A percentile compares a stretch with the other conserved stretches of the same genome.
Conservation (phyloP, 2,888 invertebrate genomes). For the Coenonympha glycerion region DNA sequence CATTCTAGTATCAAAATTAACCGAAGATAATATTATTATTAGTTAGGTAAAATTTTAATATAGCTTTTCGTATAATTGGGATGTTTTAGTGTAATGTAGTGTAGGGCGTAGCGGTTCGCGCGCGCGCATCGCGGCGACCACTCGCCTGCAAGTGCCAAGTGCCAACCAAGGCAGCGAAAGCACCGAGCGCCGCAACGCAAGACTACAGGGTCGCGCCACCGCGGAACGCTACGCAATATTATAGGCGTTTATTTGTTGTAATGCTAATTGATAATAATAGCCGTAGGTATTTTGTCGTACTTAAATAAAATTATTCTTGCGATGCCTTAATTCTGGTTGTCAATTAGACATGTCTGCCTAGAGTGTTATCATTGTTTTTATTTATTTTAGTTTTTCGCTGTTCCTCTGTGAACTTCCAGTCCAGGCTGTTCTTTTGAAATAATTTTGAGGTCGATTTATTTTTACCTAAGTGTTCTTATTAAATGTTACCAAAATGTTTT, state of each 20-base stretch:
- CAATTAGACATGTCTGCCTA: constrained; percentile 77
- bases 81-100: constrained; percentile 75
- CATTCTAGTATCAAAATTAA: constrained; percentile 78
- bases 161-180: too few species aligned
- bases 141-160: too few species aligned
- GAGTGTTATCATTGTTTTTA: constrained; percentile 75
- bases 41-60: constrained; percentile 75
- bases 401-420: constrained; percentile 76
- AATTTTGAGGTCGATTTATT: constrained; percentile 77
- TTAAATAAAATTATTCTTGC: constrained; percentile 76
- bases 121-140: too few species aligned
- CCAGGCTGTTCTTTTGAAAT: constrained; percentile 77
- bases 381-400: constrained; percentile 72
- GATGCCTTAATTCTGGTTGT: constrained; percentile 78
- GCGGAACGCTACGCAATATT: constrained; percentile 59
- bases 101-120: constrained; percentile 66
- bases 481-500: constrained; percentile 79
- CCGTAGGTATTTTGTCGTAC: constrained; percentile 76
- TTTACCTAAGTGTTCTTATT: constrained; percentile 79
- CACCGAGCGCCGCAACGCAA: too few species aligned
- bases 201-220: constrained; percentile 41
- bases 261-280: constrained; percentile 76
- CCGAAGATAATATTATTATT: constrained; percentile 76
- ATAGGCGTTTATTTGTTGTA: constrained; percentile 74
- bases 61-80: constrained; percentile 75